Evolutionary conservation across 2,888 invertebrate species (phyloP).

Genomic region (Baccha elongata): DNA sequence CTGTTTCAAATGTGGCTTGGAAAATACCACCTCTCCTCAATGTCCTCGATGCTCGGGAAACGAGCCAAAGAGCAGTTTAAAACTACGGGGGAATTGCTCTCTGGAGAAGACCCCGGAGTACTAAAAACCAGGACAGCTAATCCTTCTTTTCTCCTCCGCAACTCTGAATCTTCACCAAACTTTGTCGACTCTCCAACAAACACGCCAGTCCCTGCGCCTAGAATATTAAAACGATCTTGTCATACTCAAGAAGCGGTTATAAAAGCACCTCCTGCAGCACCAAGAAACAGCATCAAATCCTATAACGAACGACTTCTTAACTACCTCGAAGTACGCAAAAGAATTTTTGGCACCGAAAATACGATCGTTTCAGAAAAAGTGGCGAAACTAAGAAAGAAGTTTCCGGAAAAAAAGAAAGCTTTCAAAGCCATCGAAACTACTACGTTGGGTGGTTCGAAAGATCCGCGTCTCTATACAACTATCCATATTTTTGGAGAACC

Average conservation of each 20-base stretch:
- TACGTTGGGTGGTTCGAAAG: too few relatives aligned
- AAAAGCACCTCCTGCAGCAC: neutral
- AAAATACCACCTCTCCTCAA: neutral
- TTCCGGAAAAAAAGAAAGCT: neutral
- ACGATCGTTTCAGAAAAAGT: neutral
- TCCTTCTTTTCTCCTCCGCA: too few relatives aligned
- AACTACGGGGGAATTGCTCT: too few relatives aligned
- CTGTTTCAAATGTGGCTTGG: neutral
- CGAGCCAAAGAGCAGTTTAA: neutral
- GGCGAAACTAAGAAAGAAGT: neutral
- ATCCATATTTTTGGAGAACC: too few relatives aligned
- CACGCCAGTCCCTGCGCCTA: neutral
- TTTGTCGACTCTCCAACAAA: neutral
- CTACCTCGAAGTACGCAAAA: neutral
- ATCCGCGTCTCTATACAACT: too few relatives aligned
- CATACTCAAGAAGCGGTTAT: neutral
- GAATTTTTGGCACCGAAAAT: neutral
- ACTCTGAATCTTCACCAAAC: neutral
- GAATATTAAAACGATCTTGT: neutral
- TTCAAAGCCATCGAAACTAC: neutral
- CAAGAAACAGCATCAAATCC: neutral
- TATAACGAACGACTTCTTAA: neutral
- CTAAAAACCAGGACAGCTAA: too few relatives aligned
- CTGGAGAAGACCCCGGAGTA: too few relatives aligned
- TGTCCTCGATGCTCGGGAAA: conserved; percentile 1